These are phyloP conservation scores for Axinella damicornis DNA, from an alignment of 37 sponge, comb jelly and placozoan species.

Conservation along the genomic window DNA sequence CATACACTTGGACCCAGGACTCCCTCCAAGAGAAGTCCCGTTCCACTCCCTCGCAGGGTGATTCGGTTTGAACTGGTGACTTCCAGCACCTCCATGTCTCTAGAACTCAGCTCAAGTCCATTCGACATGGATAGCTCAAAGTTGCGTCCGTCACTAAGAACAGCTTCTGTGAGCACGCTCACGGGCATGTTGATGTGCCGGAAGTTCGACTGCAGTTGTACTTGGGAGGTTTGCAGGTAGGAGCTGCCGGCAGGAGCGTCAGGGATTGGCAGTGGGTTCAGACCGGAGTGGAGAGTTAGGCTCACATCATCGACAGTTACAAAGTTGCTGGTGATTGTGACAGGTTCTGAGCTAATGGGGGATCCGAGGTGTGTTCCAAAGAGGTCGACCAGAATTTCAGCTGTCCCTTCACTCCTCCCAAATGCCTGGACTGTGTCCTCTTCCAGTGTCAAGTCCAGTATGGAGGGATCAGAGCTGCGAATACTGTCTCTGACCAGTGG, in stretches of 20 bases:
- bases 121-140: constrained; percentile 19
- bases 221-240: constrained; percentile 20
- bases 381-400: constrained; percentile 12
- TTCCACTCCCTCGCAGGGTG: constrained; percentile 50
- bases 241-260: constrained; percentile 1
- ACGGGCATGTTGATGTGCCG: constrained; percentile 25
- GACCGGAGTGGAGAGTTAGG: constrained; percentile 40
- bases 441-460: constrained; percentile 11
- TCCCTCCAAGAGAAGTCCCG: constrained; percentile 27
- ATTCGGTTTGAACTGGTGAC: constrained; percentile 2
- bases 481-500: constrained; percentile 31
- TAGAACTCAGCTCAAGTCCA: constrained; percentile 40
- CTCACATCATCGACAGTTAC: constrained; percentile 47
- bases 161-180: constrained; percentile 57
- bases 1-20: neutral
- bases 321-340: constrained; percentile 30
- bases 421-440: constrained; percentile 5
- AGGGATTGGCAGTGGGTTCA: constrained; percentile 3
- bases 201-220: constrained; percentile 7
- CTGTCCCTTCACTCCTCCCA: constrained; percentile 27
- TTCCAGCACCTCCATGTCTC: constrained; percentile 25
- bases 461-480: neutral
- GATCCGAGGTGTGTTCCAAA: neutral
- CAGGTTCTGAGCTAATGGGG: neutral
- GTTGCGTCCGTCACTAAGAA: constrained; percentile 50